These are phyloP conservation scores for Drosophila obscura DNA, from an alignment of 1,140 invertebrate species.

Conservation along the genomic window DNA sequence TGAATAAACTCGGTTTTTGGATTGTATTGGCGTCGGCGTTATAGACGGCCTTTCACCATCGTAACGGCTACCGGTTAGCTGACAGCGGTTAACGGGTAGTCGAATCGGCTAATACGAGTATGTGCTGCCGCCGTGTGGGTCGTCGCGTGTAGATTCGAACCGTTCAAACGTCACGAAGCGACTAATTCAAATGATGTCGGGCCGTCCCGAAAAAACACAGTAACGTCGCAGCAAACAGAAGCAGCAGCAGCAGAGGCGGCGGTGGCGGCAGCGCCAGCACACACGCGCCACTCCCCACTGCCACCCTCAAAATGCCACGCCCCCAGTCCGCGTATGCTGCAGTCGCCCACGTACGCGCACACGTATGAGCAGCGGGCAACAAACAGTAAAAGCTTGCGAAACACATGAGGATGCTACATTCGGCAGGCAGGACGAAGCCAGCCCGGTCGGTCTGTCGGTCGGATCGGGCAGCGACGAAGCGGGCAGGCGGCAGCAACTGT, in stretches of 20 bases:
- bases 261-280: conserved; percentile 50
- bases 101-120: conserved; percentile 19
- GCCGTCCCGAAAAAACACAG: conserved; percentile 68
- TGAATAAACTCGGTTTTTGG: conserved; percentile 3
- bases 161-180: conserved; percentile 84
- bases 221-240: conserved; percentile 39
- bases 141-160: conserved; percentile 81
- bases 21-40: conserved; percentile 47
- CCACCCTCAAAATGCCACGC: conserved; percentile 24
- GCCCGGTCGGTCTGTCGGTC: neutral
- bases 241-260: conserved; percentile 25
- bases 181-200: conserved; percentile 83
- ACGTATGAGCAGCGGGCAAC: conserved; percentile 69
- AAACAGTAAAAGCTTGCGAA: conserved; percentile 71
- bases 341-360: conserved; percentile 76
- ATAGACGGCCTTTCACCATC: conserved; percentile 16
- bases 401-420: conserved; percentile 73
- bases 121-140: conserved; percentile 47
- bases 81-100: conserved; percentile 26
- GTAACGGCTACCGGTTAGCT: conserved; percentile 32
- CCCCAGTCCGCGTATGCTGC: conserved; percentile 25
- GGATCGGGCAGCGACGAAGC: conserved; percentile 31
- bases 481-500: conserved; percentile 23
- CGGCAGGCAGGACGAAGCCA: conserved; percentile 42
- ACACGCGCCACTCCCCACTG: conserved; percentile 57